Percentiles rank a stretch among this genome's conserved stretches.
Conservation (phyloP, 1,140 invertebrate genomes). For the Pinna nobilis region DNA sequence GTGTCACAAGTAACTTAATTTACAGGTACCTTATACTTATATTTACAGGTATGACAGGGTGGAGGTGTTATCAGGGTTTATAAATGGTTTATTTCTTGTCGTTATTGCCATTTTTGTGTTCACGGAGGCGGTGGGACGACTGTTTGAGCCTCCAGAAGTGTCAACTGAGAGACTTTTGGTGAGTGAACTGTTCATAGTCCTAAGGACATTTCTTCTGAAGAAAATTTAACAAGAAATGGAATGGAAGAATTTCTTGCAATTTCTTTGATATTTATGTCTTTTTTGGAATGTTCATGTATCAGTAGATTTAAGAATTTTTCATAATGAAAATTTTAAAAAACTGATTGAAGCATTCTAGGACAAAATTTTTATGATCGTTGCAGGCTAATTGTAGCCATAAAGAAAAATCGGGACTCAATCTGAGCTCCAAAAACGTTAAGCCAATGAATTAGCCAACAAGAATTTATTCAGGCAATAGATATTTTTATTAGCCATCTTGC, state of each 20-base stretch:
- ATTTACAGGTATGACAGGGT: conserved; percentile 88
- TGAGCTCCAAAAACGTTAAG: too few species aligned
- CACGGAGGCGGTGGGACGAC: conserved; percentile 90
- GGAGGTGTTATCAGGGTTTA: conserved; percentile 96
- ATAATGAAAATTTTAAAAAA: too few species aligned
- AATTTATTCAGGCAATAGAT: too few species aligned
- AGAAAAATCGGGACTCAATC: too few species aligned
- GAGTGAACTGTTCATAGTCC: conserved; percentile 34
- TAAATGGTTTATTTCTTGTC: conserved; percentile 95
- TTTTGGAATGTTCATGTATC: too few species aligned
- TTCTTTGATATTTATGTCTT: too few species aligned
- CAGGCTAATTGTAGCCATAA: neutral
- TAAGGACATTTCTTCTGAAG: neutral
- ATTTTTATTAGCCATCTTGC: too few species aligned
- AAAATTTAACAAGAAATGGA: neutral
- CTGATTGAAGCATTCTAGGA: neutral
- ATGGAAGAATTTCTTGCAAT: neutral
- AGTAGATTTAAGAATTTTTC: too few species aligned
- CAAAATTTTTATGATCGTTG: neutral
- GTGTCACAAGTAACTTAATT: conserved; percentile 25
- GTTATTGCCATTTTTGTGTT: conserved; percentile 98
- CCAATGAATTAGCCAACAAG: too few species aligned
- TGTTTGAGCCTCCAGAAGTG: conserved; percentile 79
- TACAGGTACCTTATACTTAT: neutral
- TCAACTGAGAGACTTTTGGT: conserved; percentile 78